Percentiles rank a stretch among this genome's conserved stretches.
Conservation (phyloP, 2,888 invertebrate genomes). For the Galerucella pusilla region DNA sequence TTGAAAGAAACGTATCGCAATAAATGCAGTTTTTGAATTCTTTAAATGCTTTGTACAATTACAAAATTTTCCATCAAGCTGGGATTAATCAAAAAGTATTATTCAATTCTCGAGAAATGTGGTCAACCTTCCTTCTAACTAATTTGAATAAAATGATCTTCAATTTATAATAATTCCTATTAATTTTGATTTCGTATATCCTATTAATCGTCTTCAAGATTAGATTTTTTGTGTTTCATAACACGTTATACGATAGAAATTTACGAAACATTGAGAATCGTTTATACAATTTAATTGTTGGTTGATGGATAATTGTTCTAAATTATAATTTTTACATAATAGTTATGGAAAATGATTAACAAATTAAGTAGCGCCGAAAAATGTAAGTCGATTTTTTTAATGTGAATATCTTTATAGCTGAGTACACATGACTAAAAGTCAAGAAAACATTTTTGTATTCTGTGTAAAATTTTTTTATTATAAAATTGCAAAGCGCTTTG, state of each 20-base stretch:
- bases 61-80: background rate
- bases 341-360: no score
- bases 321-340: no score
- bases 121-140: background rate
- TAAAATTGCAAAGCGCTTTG: no score
- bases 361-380: no score
- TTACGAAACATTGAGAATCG: no score
- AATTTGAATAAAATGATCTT: background rate
- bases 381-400: no score
- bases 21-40: slow-evolving; percentile 10
- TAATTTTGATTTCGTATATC: background rate
- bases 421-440: no score
- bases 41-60: background rate
- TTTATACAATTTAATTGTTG: no score
- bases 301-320: no score
- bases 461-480: no score
- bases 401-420: no score
- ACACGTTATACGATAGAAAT: background rate
- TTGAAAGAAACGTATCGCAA: slow-evolving; percentile 2
- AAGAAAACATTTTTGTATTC: no score
- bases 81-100: slow-evolving; percentile 1
- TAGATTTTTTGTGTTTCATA: background rate
- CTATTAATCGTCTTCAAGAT: background rate
- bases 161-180: background rate
- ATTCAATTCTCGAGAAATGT: background rate